Percentiles rank a stretch among this genome's conserved stretches.
Conservation (phyloP, 2,797 vertebrate species). For the Lophius americanus region DNA sequence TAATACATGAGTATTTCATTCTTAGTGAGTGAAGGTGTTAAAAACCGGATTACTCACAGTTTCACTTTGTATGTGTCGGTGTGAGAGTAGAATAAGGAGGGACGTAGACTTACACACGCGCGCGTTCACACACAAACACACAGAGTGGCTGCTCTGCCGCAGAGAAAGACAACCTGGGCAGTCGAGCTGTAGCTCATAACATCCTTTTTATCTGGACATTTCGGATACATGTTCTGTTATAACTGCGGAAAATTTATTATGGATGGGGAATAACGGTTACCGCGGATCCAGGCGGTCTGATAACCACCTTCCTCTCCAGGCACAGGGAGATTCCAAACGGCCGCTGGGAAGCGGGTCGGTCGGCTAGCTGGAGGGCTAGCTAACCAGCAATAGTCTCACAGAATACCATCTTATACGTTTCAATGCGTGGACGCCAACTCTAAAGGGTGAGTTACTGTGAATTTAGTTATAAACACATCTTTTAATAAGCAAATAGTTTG, state of each 20-base stretch:
- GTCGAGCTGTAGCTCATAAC: conserved; percentile 25
- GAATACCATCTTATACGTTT: conserved; percentile 14
- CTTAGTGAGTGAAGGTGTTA: no score
- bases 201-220: conserved; percentile 27
- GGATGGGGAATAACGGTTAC: conserved; percentile 49
- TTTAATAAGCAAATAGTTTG: background rate
- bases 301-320: conserved; percentile 42
- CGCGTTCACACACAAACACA: conserved; percentile 37
- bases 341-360: conserved; percentile 34
- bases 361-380: conserved; percentile 45
- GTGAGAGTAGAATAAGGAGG: conserved; percentile 47
- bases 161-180: conserved; percentile 47
- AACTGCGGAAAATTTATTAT: conserved; percentile 6
- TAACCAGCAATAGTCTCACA: conserved; percentile 28
- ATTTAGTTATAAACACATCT: fast-evolving
- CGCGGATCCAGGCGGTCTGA: conserved; percentile 16
- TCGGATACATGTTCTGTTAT: background rate
- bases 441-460: conserved; percentile 20
- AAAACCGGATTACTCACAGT: conserved; percentile 9
- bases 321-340: conserved; percentile 44
- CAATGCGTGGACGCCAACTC: conserved; percentile 13
- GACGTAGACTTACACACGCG: background rate
- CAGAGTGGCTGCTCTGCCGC: conserved; percentile 71
- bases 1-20: no score
- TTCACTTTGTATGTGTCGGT: conserved; percentile 11